Conservation (phyloP, 2,888 invertebrate genomes). For the Apocheima hispidaria region DNA sequence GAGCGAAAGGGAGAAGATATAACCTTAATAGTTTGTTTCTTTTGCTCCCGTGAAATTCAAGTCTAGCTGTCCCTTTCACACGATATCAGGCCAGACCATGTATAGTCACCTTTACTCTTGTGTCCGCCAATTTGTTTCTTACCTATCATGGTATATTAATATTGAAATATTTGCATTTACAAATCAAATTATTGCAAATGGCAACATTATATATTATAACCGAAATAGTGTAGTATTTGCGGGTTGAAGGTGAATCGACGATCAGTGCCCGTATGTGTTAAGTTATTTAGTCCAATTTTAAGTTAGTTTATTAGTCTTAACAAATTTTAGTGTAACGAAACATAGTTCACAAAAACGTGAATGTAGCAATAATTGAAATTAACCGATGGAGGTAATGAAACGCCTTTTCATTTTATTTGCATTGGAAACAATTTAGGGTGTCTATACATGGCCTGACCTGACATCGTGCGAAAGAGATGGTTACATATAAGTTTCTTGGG, state of each 20-base stretch:
- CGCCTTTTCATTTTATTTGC: conserved; percentile 34
- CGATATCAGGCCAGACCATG: too few relatives aligned
- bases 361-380: conserved; percentile 37
- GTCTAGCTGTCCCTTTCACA: too few relatives aligned
- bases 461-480: too few relatives aligned
- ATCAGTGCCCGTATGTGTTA: conserved; percentile 16
- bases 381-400: conserved; percentile 20
- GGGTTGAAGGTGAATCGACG: neutral
- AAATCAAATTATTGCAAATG: conserved; percentile 28
- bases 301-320: conserved; percentile 36
- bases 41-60: too few relatives aligned
- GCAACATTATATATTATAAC: conserved; percentile 6
- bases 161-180: conserved; percentile 38
- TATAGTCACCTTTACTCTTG: too few relatives aligned
- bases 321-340: conserved; percentile 26
- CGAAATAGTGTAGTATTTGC: neutral
- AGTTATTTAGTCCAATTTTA: conserved; percentile 42
- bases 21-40: too few relatives aligned
- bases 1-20: too few relatives aligned
- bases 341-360: conserved; percentile 4
- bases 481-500: too few relatives aligned
- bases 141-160: conserved; percentile 24
- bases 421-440: conserved; percentile 46
- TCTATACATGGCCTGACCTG: too few relatives aligned
- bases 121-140: too few relatives aligned